Evolutionary conservation across 1,140 invertebrate species (phyloP).

Genomic region (Stratiolaelaps scimitus): DNA sequence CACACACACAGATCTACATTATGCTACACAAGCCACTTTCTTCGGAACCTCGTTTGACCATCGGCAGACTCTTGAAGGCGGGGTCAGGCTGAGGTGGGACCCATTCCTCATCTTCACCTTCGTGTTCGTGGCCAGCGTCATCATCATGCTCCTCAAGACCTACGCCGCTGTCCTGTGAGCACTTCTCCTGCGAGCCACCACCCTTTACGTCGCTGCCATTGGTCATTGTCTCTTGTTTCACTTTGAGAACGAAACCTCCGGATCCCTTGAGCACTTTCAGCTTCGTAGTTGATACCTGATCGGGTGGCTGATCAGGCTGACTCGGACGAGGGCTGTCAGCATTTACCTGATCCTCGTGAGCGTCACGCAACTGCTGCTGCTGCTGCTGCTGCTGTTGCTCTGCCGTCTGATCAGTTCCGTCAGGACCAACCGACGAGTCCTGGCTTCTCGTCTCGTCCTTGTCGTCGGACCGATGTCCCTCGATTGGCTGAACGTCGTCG

Average conservation of each 20-base stretch:
- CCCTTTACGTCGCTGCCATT: neutral
- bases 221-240: neutral
- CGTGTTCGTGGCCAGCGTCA: neutral
- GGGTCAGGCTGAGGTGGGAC: slow-evolving; percentile 7
- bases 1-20: neutral
- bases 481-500: neutral
- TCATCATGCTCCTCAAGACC: neutral
- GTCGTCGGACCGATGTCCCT: too few species aligned
- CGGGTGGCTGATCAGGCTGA: too few species aligned
- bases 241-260: slow-evolving; percentile 15
- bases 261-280: neutral
- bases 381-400: neutral
- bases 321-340: too few species aligned
- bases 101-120: slow-evolving; percentile 7
- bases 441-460: too few species aligned
- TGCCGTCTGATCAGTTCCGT: neutral
- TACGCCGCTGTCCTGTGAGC: neutral
- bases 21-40: slow-evolving; percentile 22
- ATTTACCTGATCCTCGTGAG: too few species aligned
- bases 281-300: too few species aligned
- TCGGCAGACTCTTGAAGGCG: neutral
- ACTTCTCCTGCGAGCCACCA: too few species aligned
- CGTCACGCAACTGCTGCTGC: too few species aligned
- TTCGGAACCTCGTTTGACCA: neutral
- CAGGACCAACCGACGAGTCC: neutral